A percentile compares a stretch with the other conserved stretches of the same genome.
phyloP scores from a whole-genome alignment of 2,888 invertebrate genomes.

The Sesia bembeciformis region DNA sequence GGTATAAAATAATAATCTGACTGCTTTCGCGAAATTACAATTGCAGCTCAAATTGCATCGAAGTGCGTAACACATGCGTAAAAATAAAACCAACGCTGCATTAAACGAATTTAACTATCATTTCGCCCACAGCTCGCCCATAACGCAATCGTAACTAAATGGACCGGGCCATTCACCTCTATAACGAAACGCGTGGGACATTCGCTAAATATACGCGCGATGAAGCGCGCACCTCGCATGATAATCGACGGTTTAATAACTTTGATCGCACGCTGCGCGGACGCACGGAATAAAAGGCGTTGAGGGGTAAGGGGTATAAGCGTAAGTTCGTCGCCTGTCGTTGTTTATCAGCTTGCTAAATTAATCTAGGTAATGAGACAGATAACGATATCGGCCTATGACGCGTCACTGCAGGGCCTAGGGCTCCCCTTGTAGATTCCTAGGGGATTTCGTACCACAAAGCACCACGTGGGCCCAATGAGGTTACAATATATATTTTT shows the following conservation, averaged over 20 bases:
- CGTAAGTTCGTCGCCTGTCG: too few species aligned
- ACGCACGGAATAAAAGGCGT: not conserved
- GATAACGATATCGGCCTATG: too few species aligned
- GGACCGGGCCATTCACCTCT: constrained; percentile 25
- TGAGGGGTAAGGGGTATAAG: too few species aligned
- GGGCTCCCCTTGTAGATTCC: too few species aligned
- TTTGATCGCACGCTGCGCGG: not conserved
- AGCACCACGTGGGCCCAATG: too few species aligned
- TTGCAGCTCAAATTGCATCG: not conserved
- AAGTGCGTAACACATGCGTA: not conserved
- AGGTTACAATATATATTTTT: too few species aligned
- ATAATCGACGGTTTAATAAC: constrained; percentile 8
- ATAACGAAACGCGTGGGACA: constrained; percentile 15
- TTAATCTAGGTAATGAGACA: too few species aligned
- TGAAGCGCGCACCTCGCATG: constrained; percentile 14
- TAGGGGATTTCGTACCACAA: too few species aligned
- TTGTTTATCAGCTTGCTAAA: too few species aligned
- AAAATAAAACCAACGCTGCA: not conserved
- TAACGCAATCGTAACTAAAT: not conserved
- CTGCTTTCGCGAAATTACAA: not conserved
- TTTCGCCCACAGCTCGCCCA: not conserved
- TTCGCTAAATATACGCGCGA: constrained; percentile 33
- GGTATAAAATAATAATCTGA: too few species aligned
- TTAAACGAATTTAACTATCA: not conserved
- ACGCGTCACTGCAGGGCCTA: too few species aligned